Evolutionary conservation across 2,888 invertebrate species (phyloP), one percentile per base, ranked within the genome.

Genomic region (Trachelus tabidus): DNA sequence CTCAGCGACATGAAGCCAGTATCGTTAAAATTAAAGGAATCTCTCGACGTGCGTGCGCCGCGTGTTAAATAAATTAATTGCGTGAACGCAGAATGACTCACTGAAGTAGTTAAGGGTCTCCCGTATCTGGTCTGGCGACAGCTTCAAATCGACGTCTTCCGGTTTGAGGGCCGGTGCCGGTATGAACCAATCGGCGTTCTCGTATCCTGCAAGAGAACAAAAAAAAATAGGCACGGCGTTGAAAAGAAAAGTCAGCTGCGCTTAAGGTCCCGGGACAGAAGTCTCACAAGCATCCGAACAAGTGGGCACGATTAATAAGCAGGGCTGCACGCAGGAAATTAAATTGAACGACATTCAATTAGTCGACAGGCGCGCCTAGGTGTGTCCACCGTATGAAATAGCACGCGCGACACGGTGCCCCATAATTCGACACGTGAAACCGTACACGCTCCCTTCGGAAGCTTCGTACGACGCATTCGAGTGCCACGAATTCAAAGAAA

Each of bases 41-140:
- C 1, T 9, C 23, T 6, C 9, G 15, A 56, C 23, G 23, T 9
- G 40, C 40, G 15, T 23, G 40, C 15, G 40, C 0, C 6, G 23
- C 23, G 9, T 56, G 56, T 56, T 56, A 9, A 56, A 56, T 56
- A 56, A 56, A 23, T 23, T 4, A 23, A 56, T 56, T 9, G 1
- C 56, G 9, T 56, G 2, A 56, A 56, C 15, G 23, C 9, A 9
- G 23, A 56, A 23, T 56, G 56, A 97, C 98, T 97, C 93, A 98
- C 98, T 96, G 93, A 98, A 98, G 94, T 98, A 98, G 94, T 98
- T 98, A 88, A 98, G 95, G 79, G 98, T 98, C 93, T 98, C 98
- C 92, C 97, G 96, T 93, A 98, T 97, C 93, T 98, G 97, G 92
- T 98, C 98, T 93, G 97, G 96, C 79, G 97, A 97, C 84, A 98